A percentile compares a stretch with the other conserved stretches of the same genome.
phyloP scores from a whole-genome alignment of 2,888 invertebrate genomes.

The Lycocerus yunnanus region DNA sequence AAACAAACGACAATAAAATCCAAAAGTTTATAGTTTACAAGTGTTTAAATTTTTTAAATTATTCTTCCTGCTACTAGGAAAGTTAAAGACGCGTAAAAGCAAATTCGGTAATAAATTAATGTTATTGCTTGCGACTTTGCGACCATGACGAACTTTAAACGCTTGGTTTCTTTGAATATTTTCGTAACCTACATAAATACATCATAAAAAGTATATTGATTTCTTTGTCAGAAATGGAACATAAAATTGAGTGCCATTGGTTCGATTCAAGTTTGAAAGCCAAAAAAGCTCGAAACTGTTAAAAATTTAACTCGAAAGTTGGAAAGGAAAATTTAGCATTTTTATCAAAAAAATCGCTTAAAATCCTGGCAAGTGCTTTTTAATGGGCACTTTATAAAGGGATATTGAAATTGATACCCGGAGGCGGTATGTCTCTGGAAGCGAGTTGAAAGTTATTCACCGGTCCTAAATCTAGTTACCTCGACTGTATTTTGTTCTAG shows the following conservation, averaged over 20 bases:
- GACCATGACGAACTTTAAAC: not conserved
- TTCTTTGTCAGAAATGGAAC: not conserved
- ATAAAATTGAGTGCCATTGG: not conserved
- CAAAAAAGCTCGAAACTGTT: not conserved
- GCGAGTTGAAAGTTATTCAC: constrained; percentile 34
- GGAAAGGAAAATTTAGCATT: not conserved
- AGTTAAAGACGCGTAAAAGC: not conserved
- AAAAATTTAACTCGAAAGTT: not conserved
- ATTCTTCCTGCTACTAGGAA: not conserved
- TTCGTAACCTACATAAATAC: not conserved
- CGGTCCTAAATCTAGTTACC: constrained; percentile 51
- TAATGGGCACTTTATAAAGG: constrained; percentile 1
- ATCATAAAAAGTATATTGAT: not conserved
- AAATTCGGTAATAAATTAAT: not conserved
- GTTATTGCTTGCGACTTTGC: not conserved
- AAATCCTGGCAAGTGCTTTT: not conserved
- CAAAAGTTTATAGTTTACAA: not conserved
- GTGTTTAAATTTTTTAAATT: not conserved
- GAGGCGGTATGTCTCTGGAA: constrained; percentile 14
- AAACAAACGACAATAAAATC: not conserved
- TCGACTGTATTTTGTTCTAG: constrained; percentile 44
- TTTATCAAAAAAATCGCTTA: not conserved
- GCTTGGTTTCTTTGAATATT: not conserved
- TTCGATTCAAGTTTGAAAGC: too few species aligned
- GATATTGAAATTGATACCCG: constrained; percentile 6